Evolutionary conservation across 2,113 vertebrate genomes (phyloP).

Genomic region (Catharus fuscescens): DNA sequence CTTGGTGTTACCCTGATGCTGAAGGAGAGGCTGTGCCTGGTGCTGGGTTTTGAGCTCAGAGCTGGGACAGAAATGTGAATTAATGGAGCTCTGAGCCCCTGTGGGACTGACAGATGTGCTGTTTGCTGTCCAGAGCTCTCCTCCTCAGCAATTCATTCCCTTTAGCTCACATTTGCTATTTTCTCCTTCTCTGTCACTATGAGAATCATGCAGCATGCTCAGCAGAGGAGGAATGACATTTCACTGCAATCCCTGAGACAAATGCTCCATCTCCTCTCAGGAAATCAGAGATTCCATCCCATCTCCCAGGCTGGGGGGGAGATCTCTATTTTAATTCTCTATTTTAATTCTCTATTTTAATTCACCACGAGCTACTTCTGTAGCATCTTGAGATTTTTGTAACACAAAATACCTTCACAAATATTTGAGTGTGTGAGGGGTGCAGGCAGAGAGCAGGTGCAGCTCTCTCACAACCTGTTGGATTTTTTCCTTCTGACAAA

Average conservation of each 20-base stretch:
- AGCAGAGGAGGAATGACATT: background rate
- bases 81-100: accelerated
- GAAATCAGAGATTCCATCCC: background rate
- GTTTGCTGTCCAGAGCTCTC: background rate
- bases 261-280: background rate
- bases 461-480: background rate
- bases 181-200: background rate
- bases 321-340: background rate
- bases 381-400: background rate
- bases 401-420: background rate
- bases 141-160: background rate
- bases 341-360: background rate
- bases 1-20: accelerated
- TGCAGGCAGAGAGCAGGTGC: background rate
- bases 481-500: background rate
- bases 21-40: background rate
- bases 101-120: background rate
- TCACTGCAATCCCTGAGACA: background rate
- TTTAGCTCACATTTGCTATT: background rate
- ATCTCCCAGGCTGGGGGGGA: background rate
- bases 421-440: background rate
- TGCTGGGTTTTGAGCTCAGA: background rate
- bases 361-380: background rate
- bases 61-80: background rate
- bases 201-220: background rate